Base-by-base conservation (phyloP, 2,888 invertebrate species). In the Chrysopilus asiliformis region DNA sequence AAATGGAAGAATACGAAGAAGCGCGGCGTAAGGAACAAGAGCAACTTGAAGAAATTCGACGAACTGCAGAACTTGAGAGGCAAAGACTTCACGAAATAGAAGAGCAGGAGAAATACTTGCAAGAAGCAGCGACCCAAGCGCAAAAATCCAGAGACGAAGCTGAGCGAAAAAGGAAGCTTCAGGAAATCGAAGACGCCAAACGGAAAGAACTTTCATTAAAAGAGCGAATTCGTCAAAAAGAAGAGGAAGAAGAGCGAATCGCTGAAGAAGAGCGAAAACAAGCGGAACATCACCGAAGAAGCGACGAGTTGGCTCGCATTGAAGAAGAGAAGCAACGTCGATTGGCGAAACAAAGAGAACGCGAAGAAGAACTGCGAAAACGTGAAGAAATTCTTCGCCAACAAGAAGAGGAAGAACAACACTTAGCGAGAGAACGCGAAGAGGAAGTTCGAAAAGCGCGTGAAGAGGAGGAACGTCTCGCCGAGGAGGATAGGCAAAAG, bases 181-280 rank as follows among this genome's bases (percentile, higher is more conserved):
- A 8, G 22, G 10, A 22, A n/a, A n/a, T n/a, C n/a, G n/a, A n/a
- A n/a, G n/a, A n/a, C n/a, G n/a, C n/a, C n/a, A n/a, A 22, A 22
- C 22, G 10, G 22, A 10, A 22, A 22, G 22, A 22, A 22, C n/a
- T n/a, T n/a, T n/a, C n/a, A n/a, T n/a, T n/a, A n/a, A n/a, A n/a
- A n/a, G n/a, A n/a, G n/a, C n/a, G n/a, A n/a, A n/a, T n/a, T n/a
- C n/a, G n/a, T n/a, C 22, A 22, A 10, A 10, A 22, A 22, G 22
- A 7, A 22, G 22, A 22, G 10, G 22, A 22, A 22, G 7, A 10
- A 8, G 22, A 22, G 10, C 22, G 22, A 22, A n/a, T n/a, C n/a
- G n/a, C n/a, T 8, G 22, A 19, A 13, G 35, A 35, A 5, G 28
- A 35, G 19, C 13, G 10, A n/a, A 18, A 29, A 18, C 35, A 29